Base-by-base conservation (phyloP, 2,888 invertebrate genomes). In the Emesis castigata region DNA sequence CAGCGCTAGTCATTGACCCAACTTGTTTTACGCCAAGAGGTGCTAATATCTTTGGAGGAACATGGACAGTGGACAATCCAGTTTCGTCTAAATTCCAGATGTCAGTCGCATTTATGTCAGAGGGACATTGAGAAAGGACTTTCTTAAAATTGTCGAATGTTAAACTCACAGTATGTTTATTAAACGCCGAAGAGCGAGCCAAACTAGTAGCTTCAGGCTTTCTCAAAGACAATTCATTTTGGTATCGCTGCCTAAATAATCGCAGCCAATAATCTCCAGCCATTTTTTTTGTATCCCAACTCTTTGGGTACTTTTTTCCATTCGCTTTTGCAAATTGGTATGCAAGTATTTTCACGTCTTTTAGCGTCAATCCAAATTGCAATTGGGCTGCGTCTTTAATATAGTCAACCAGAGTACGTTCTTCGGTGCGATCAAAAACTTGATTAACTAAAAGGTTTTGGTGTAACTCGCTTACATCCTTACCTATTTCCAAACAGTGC, bases 21-120 rank as follows among this genome's bases (percentile, higher is more conserved):
- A 90, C 78, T 84, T 89, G 88, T 79, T 88, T 89, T 58, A 69
- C 75, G 20, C 86, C 86, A 80, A 86, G 86, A 61, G 83, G 79
- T 71, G 86, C 89, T 16, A 88, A 18, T 44, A 90, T 81, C 82
- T 88, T 88, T 53, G 83, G 80, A 76, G 89, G 87, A 18, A 72
- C 75, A 61, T 89, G 88, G 44, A 89, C 89, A 22, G 89, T 89
- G 22, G 83, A 82, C 44, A 88, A 62, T 29, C 88, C 88, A 34
- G 86, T 88, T 71, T 89, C 87, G 70, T 90, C 88, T 64, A 80
- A 65, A 82, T 89, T 89, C 81, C 80, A 88, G 44, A 88, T 88
- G 61, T 82, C 61, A 74, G 77, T 70, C 31, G 82, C 82, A 66
- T 76, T 70, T 76, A 81, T 70, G 53, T 86, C 80, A 64, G 76